Evolutionary conservation across 2,113 vertebrate genomes (phyloP).

Genomic region (Motacilla alba): DNA sequence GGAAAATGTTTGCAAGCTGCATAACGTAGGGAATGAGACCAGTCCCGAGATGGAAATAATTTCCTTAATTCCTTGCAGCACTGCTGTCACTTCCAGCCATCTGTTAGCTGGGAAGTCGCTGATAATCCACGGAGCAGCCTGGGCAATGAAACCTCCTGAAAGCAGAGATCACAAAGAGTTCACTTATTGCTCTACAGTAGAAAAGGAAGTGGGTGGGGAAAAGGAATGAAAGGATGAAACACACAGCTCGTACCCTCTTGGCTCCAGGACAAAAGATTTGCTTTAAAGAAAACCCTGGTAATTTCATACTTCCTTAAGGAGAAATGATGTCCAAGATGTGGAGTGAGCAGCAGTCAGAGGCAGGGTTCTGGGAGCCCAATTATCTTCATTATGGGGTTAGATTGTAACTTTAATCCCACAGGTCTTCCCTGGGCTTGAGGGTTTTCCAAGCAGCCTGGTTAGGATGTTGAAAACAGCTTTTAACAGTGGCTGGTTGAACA

Average conservation of each 20-base stretch:
- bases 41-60: neutral
- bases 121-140: neutral
- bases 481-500: neutral
- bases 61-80: neutral
- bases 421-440: neutral
- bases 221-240: conserved; percentile 33
- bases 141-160: neutral
- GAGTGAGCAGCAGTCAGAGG: neutral
- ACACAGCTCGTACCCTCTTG: neutral
- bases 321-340: neutral
- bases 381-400: neutral
- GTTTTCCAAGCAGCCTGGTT: neutral
- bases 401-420: neutral
- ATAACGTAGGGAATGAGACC: neutral
- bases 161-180: conserved; percentile 45
- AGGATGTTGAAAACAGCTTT: neutral
- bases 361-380: neutral
- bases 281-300: neutral
- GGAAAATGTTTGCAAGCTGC: conserved; percentile 31
- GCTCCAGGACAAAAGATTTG: conserved; percentile 10
- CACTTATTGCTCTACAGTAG: neutral
- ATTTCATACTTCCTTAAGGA: neutral
- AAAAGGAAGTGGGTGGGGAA: conserved; percentile 42
- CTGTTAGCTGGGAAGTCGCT: neutral
- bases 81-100: conserved; percentile 21